Evolutionary conservation across 2,888 invertebrate species (phyloP).

Genomic region (Watsonalla binaria): DNA sequence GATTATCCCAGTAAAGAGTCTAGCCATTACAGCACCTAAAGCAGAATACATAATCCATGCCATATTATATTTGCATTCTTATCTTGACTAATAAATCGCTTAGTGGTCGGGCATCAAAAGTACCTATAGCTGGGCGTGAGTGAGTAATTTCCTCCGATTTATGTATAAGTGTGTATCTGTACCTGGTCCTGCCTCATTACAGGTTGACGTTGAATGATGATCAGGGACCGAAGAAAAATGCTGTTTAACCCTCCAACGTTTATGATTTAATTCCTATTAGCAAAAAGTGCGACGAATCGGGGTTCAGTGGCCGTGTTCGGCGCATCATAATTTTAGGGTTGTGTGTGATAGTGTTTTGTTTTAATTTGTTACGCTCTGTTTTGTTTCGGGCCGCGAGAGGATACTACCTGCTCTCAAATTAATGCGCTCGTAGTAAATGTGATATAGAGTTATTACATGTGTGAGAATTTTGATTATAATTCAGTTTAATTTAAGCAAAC

Average conservation of each 20-base stretch:
- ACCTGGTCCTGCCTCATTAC: constrained; percentile 62
- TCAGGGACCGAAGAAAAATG: constrained; percentile 55
- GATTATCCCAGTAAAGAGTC: too few species aligned
- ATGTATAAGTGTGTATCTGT: constrained; percentile 36
- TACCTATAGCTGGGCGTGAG: constrained; percentile 52
- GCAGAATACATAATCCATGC: background rate
- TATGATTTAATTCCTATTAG: constrained; percentile 60
- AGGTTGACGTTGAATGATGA: constrained; percentile 68
- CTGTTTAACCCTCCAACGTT: constrained; percentile 54
- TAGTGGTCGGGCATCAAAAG: constrained; percentile 19
- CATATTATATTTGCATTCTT: background rate
- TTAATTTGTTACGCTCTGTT: constrained; percentile 31
- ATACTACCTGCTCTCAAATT: constrained; percentile 14
- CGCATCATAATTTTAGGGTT: constrained; percentile 17
- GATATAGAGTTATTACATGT: too few species aligned
- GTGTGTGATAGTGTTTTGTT: constrained; percentile 29
- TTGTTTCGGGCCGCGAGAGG: constrained; percentile 17
- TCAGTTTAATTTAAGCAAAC: too few species aligned
- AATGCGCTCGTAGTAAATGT: background rate
- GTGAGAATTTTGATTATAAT: too few species aligned
- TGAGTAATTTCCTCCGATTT: constrained; percentile 63
- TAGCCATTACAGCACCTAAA: too few species aligned
- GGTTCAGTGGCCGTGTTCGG: constrained; percentile 24
- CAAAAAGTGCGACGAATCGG: constrained; percentile 37
- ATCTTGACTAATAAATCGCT: background rate